Evolutionary conservation across 1,140 invertebrate species (phyloP).

Genomic region (Ruditapes philippinarum): DNA sequence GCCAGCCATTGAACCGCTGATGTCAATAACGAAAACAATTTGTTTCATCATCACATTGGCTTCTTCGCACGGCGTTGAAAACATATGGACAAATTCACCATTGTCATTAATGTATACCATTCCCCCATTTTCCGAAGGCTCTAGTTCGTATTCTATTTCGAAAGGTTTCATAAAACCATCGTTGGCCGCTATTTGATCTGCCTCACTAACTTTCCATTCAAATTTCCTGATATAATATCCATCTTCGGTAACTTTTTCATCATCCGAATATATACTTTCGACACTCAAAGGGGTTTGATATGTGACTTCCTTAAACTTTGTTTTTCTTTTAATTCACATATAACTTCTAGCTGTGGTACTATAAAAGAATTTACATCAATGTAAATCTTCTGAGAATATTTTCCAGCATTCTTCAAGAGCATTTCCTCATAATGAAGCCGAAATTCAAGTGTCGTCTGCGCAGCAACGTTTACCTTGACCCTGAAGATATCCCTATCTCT

Average conservation of each 20-base stretch:
- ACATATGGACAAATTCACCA: conserved; percentile 25
- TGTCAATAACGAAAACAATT: conserved; percentile 48
- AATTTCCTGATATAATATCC: neutral
- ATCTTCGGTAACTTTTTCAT: neutral
- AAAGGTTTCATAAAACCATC: neutral
- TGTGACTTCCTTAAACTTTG: neutral
- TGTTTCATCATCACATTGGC: conserved; percentile 18
- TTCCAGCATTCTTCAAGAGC: neutral
- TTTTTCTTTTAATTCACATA: neutral
- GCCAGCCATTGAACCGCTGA: conserved; percentile 27
- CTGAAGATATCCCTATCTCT: conserved; percentile 16
- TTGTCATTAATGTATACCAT: neutral
- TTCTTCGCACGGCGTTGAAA: conserved; percentile 8
- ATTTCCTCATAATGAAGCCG: conserved; percentile 35
- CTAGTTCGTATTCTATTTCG: conserved; percentile 19
- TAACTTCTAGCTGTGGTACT: conserved; percentile 7
- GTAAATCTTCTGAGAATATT: conserved; percentile 25
- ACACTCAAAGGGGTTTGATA: neutral
- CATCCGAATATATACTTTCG: neutral
- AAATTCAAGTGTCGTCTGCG: neutral
- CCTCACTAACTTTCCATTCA: neutral
- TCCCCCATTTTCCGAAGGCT: neutral
- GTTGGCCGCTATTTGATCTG: neutral
- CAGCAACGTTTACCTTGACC: neutral
- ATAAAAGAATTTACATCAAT: neutral